Percentiles rank a stretch among this genome's conserved stretches.
Evolutionary conservation across 2,888 invertebrate species (phyloP).

Genomic region (Rhagophthalmus giganteus): DNA sequence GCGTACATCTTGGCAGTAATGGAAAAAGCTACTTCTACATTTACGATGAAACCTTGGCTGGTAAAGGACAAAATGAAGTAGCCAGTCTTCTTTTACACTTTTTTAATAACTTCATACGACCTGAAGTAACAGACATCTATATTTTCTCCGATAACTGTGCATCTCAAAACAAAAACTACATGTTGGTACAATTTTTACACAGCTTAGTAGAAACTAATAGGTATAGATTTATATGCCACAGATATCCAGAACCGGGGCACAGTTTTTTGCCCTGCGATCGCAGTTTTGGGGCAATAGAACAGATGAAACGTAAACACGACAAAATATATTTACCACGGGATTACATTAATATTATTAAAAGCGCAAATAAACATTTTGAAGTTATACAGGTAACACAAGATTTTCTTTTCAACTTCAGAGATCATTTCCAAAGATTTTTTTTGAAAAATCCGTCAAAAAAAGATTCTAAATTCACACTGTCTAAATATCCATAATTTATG

Average conservation of each 20-base stretch:
- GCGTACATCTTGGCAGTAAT: constrained; percentile 3
- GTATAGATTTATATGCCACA: too few species aligned
- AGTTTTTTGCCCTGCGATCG: constrained; percentile 2
- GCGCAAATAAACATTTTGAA: neutral
- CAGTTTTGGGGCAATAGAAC: neutral
- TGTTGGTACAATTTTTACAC: neutral
- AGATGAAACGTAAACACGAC: neutral
- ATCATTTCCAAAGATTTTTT: too few species aligned
- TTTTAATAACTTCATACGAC: neutral
- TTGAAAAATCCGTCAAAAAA: too few species aligned
- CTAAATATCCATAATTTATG: too few species aligned
- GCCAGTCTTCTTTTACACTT: neutral
- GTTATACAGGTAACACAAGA: neutral
- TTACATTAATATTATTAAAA: constrained; percentile 1
- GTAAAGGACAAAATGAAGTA: too few species aligned
- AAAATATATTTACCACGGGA: constrained; percentile 2
- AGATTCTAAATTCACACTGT: too few species aligned
- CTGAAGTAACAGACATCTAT: constrained; percentile 2
- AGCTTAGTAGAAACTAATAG: neutral
- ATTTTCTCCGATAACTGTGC: constrained; percentile 2
- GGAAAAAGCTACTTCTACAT: too few species aligned
- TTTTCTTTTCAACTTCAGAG: too few species aligned
- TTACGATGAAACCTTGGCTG: too few species aligned
- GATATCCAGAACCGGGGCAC: constrained; percentile 1
- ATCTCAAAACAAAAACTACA: constrained; percentile 1